Evolutionary conservation across 2,113 vertebrate genomes (phyloP).

Genomic region (Clarias magur): DNA sequence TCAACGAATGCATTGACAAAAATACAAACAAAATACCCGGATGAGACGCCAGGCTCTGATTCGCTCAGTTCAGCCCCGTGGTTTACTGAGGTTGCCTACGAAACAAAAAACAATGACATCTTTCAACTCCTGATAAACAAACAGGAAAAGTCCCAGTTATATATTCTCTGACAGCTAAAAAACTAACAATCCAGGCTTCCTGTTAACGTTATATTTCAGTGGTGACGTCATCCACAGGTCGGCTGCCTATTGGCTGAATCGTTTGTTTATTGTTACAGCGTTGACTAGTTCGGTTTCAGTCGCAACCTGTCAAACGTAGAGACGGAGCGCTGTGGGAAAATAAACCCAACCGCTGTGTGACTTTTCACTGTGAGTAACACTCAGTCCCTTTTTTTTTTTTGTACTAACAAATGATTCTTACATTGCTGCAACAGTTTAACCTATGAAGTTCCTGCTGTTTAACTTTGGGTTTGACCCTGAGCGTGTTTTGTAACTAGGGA

Average conservation of each 20-base stretch:
- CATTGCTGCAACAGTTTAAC: not conserved
- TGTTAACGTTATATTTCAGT: not conserved
- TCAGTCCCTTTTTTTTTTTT: not conserved
- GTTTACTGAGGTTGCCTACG: not conserved
- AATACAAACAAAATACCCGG: not conserved
- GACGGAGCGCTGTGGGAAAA: conserved; percentile 17
- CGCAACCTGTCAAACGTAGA: conserved; percentile 41
- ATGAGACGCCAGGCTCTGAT: not conserved
- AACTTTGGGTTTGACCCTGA: not conserved
- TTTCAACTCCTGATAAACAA: not conserved
- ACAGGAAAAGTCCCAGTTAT: not conserved
- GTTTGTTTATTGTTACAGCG: conserved; percentile 39
- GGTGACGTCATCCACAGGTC: not conserved
- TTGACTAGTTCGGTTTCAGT: conserved; percentile 45
- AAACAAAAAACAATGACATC: not conserved
- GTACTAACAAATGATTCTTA: too few species aligned
- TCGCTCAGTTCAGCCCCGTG: not conserved
- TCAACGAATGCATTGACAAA: not conserved
- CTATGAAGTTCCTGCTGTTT: not conserved
- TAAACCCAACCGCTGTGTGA: not conserved
- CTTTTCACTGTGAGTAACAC: conserved; percentile 31
- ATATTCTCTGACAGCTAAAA: not conserved
- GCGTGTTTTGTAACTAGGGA: not conserved
- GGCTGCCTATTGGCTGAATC: conserved; percentile 30
- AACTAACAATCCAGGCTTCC: too few species aligned